Conservation (phyloP, 2,113 vertebrate species). For the Alethe diademata region DNA sequence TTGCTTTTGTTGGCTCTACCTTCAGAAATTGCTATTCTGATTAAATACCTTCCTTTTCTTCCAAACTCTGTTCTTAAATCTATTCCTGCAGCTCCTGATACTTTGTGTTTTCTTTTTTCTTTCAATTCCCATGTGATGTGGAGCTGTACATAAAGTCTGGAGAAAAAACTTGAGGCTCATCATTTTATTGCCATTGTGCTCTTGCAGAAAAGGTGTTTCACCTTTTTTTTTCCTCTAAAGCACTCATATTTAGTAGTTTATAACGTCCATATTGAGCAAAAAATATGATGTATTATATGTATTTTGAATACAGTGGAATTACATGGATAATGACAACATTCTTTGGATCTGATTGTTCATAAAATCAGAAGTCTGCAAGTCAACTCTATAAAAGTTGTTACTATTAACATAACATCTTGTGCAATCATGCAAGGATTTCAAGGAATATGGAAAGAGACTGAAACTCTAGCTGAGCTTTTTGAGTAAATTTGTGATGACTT, state of each 20-base stretch:
- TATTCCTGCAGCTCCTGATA: not conserved
- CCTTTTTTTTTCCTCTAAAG: not conserved
- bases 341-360: not conserved
- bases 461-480: not conserved
- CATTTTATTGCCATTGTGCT: not conserved
- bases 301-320: not conserved
- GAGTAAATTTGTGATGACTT: not conserved
- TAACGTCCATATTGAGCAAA: not conserved
- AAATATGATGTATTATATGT: not conserved
- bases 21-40: not conserved
- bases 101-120: not conserved
- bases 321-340: not conserved
- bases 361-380: not conserved
- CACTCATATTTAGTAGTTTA: not conserved
- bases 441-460: not conserved
- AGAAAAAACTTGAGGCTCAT: not conserved
- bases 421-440: not conserved
- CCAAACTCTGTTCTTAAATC: not conserved
- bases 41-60: not conserved
- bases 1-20: not conserved
- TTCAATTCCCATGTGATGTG: not conserved
- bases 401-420: not conserved
- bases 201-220: not conserved
- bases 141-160: not conserved
- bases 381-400: not conserved